Conservation (phyloP, 2,888 invertebrate species). For the Petrolisthes manimaculis region DNA sequence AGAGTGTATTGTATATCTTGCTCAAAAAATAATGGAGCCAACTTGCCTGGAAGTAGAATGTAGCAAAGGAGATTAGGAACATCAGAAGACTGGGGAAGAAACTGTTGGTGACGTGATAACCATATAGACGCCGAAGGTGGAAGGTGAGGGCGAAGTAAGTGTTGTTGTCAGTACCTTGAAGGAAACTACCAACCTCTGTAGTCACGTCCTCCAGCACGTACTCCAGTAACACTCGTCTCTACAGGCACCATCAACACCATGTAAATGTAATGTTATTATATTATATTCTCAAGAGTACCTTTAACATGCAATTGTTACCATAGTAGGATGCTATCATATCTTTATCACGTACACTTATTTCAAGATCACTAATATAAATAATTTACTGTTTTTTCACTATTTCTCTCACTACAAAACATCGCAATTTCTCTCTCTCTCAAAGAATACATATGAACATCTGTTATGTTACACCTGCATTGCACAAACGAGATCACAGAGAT, state of each 20-base stretch:
- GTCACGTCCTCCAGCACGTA: constrained; percentile 56
- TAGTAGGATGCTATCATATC: too few species aligned
- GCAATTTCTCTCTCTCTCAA: background rate
- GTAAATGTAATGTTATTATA: too few species aligned
- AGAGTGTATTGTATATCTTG: too few species aligned
- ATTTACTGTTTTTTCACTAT: too few species aligned
- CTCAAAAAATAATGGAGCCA: background rate
- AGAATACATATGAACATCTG: too few species aligned
- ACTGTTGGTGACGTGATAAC: constrained; percentile 61
- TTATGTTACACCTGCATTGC: too few species aligned
- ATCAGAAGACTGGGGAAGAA: constrained; percentile 61
- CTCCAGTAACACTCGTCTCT: constrained; percentile 57
- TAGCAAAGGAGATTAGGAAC: constrained; percentile 56
- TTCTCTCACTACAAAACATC: background rate
- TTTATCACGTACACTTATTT: too few species aligned
- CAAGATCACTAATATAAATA: too few species aligned
- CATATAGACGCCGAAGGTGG: constrained; percentile 57
- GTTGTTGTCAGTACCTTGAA: constrained; percentile 61
- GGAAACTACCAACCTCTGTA: constrained; percentile 44
- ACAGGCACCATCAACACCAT: background rate
- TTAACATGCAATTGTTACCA: too few species aligned
- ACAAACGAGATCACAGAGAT: too few species aligned
- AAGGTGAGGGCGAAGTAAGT: constrained; percentile 58
- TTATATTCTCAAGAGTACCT: too few species aligned
- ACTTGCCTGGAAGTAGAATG: constrained; percentile 57